A percentile compares a stretch with the other conserved stretches of the same genome.
Conservation (phyloP, 2,797 vertebrate species). For the Characodon lateralis region DNA sequence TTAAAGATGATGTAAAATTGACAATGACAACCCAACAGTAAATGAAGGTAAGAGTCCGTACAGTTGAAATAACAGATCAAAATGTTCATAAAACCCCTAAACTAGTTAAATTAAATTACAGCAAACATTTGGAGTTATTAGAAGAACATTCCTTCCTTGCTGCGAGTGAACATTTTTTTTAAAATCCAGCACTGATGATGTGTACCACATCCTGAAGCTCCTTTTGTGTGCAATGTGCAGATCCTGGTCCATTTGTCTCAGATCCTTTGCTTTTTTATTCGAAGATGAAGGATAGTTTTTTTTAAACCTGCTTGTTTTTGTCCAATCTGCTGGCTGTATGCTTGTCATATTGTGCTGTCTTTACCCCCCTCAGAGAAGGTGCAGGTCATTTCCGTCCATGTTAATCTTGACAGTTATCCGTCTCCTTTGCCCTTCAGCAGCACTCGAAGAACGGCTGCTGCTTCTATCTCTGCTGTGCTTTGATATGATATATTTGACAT, state of each 20-base stretch:
- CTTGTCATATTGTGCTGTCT: slow-evolving; percentile 73
- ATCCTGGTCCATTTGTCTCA: slow-evolving; percentile 20
- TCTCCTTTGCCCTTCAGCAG: slow-evolving; percentile 33
- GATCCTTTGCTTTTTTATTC: neutral
- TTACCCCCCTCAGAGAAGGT: slow-evolving; percentile 40
- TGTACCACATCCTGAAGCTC: slow-evolving; percentile 27
- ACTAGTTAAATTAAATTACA: slow-evolving; percentile 76
- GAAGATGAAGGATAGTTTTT: slow-evolving; percentile 36
- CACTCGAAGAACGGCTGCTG: slow-evolving; percentile 59
- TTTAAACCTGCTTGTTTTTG: slow-evolving; percentile 38
- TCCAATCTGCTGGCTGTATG: slow-evolving; percentile 50
- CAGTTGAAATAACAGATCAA: slow-evolving; percentile 76
- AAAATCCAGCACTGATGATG: slow-evolving; percentile 34
- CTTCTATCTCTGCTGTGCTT: slow-evolving; percentile 82
- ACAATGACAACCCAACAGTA: slow-evolving; percentile 66
- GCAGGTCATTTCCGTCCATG: slow-evolving; percentile 11
- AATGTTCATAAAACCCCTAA: slow-evolving; percentile 69
- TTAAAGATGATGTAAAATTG: slow-evolving; percentile 62
- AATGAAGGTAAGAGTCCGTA: slow-evolving; percentile 77
- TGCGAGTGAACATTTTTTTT: slow-evolving; percentile 47
- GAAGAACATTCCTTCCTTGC: slow-evolving; percentile 77
- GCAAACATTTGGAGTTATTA: slow-evolving; percentile 75
- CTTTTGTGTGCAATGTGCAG: slow-evolving; percentile 40
- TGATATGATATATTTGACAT: slow-evolving; percentile 69
- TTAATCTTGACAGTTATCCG: too few relatives aligned